phyloP scores from a whole-genome alignment of 2,888 invertebrate genomes.

The Dicycla oo region DNA sequence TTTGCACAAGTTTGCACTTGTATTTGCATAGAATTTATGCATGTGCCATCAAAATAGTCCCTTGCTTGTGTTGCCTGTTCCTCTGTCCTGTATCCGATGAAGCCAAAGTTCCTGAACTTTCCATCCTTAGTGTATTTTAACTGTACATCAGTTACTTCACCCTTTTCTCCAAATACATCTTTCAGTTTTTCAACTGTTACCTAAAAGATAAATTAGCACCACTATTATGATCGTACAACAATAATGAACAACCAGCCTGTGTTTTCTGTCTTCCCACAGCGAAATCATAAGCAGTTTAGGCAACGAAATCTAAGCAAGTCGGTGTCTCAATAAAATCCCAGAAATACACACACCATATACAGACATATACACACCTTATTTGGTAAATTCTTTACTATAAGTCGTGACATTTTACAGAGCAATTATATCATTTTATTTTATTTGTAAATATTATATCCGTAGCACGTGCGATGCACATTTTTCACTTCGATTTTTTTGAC shows the following conservation, averaged over 20 bases:
- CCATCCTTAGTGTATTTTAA: conserved; percentile 98
- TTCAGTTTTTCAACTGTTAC: conserved; percentile 94
- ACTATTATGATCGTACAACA: neutral
- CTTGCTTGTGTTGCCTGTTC: conserved; percentile 95
- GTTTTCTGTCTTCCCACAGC: neutral
- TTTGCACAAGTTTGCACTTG: conserved; percentile 93
- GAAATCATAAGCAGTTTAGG: too few relatives aligned
- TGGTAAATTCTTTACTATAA: conserved; percentile 97
- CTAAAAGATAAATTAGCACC: conserved; percentile 85
- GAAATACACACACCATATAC: too few relatives aligned
- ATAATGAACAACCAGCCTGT: neutral
- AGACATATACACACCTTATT: conserved; percentile 92
- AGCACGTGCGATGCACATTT: conserved; percentile 47
- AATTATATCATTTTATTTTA: neutral
- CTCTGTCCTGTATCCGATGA: conserved; percentile 96
- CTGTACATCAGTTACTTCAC: conserved; percentile 97
- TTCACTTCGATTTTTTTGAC: conserved; percentile 14
- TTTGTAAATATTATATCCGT: conserved; percentile 39
- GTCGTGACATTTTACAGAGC: conserved; percentile 92
- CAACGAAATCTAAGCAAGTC: conserved; percentile 3
- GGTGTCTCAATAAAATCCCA: neutral
- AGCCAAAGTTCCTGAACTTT: conserved; percentile 97
- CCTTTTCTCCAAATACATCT: conserved; percentile 94
- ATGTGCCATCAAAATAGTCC: conserved; percentile 95
- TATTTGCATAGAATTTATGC: conserved; percentile 95